Percentiles rank a stretch among this genome's conserved stretches.
Evolutionary conservation across 2,113 vertebrate genomes (phyloP).

Genomic region (Passer montanus): DNA sequence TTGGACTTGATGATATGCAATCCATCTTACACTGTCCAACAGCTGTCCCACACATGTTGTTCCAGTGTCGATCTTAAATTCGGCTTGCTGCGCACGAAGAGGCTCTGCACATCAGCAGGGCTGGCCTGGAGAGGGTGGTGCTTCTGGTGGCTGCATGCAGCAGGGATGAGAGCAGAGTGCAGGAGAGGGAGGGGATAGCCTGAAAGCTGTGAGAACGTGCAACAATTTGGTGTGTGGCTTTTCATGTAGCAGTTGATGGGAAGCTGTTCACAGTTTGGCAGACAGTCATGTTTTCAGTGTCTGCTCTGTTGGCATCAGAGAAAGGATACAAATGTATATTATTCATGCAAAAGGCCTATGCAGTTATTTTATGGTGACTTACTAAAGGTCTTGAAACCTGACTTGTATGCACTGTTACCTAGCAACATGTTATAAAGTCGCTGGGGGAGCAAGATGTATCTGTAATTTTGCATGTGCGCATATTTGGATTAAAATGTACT

Average conservation of each 20-base stretch:
- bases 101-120: not conserved
- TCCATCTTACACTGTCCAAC: not conserved
- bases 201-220: not conserved
- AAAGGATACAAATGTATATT: conserved; percentile 73
- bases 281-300: conserved; percentile 49
- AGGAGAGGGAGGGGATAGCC: not conserved
- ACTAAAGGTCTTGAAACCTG: conserved; percentile 82
- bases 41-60: not conserved
- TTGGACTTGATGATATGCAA: not conserved
- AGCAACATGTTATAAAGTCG: conserved; percentile 85
- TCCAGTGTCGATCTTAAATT: not conserved
- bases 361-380: conserved; percentile 82
- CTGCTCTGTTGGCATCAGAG: conserved; percentile 74
- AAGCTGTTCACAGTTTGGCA: conserved; percentile 66
- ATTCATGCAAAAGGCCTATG: conserved; percentile 78
- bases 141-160: not conserved
- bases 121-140: not conserved
- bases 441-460: conserved; percentile 76
- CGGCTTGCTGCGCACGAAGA: not conserved
- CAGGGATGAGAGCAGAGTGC: not conserved
- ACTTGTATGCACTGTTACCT: conserved; percentile 86
- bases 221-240: conserved; percentile 8
- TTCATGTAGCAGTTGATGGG: conserved; percentile 40
- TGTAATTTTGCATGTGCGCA: conserved; percentile 76
- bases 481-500: conserved; percentile 79